Evolutionary conservation across 2,113 vertebrate species (phyloP), one percentile per base, ranked within the genome.

Genomic region (Caretta caretta): DNA sequence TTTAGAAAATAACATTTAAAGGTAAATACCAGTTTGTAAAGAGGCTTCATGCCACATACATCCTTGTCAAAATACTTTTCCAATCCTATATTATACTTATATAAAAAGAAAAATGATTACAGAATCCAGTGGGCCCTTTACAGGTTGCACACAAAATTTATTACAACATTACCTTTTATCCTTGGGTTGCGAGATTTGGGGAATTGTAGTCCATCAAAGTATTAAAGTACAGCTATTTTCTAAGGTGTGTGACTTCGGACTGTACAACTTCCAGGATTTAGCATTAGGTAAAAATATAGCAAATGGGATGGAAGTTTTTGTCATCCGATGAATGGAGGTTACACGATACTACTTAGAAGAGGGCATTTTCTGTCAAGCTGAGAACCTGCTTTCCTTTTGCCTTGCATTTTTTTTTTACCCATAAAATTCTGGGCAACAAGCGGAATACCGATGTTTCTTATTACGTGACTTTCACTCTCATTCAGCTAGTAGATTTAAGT

Each of bases 21-120:
- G 86, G 35, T 25, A 88, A 51, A 20, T 84, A 81, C 54, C 5
- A 90, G 76, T 7, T 89, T 92, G 48, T 81, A 46, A 16, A 20
- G 3, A 2, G 11, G 10, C 13, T 80, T 31, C 35, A 54, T 90
- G 48, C 84, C 62, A 85, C 89, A 96, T 29, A n/a, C 29, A 87
- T 83, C 3, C 27, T 90, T 17, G 19, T 1, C 24, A 11, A 1
- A 29, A 69, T 57, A 88, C 88, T 80, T 14, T 13, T 42, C 3
- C 20, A 27, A 27, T 88, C n/a, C 4, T 83, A 24, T 86, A 56
- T 56, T 94, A 83, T 84, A 94, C 59, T 93, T 91, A 65, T 13
- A 80, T 57, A 89, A 83, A 84, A 84, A 89, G 20, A 96, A 8
- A 97, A 96, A 96, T 86, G 2, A 91, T 48, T 24, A 9, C n/a